Base-by-base conservation (phyloP, 2,797 vertebrate species). In the Crenuchus spilurus region DNA sequence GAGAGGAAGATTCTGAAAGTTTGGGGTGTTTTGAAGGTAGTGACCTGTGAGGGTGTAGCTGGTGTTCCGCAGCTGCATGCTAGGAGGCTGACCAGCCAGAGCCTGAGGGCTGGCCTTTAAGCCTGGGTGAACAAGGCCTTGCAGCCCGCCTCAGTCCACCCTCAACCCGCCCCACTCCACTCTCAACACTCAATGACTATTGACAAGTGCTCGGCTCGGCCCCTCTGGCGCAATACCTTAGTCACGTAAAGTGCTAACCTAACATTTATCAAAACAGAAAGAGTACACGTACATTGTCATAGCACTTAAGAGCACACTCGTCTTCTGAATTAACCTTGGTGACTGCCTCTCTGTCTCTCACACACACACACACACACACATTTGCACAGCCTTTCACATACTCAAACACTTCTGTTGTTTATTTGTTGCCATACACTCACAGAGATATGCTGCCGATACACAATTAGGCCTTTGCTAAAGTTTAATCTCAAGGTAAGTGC, bases 91-190 rank as follows among this genome's bases (percentile, higher is more conserved):
- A 39, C 49, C 67, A 42, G 61, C 9, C 87, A 88, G 87, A 91
- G 93, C 93, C 93, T 92, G 82, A 90, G 87, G 92, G 93, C 90
- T 94, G 94, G 91, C 93, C 94, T 96, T 94, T 95, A 95, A 96
- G 95, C 93, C 90, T 95, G 91, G 93, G 87, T 92, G 92, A 96
- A 88, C 94, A 94, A 86, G 86, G 79, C 81, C 89, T 87, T 88
- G 20, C 18, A 24, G 63, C 10, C 26, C 87, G 84, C 83, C 79
- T 84, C 87, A 88, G 91, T 93, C 90, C 87, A 87, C 88, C 61
- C 90, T 90, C 87, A 87, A 92, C 91, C 92, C 92, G 92, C 90
- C 89, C 88, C 91, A 28, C 87, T 86, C 87, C 89, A 86, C 86
- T 92, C 85, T 85, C 86, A 87, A 87, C 87, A 89, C 49, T 76